phyloP scores from a whole-genome alignment of 2,888 invertebrate genomes.

The Trisateles emortualis region DNA sequence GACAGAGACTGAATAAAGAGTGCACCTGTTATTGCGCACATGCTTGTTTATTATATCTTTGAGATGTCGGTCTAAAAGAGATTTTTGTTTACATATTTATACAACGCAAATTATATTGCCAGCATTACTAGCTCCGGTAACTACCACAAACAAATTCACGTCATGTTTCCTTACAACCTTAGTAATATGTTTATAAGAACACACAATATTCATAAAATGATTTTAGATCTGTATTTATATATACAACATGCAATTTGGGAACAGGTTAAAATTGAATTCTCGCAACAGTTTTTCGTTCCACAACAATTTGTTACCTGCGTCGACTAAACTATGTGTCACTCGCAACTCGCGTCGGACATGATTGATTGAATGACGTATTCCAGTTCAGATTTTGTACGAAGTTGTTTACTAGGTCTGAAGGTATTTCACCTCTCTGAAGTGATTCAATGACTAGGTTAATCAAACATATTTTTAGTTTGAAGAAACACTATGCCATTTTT shows the following conservation, averaged over 20 bases:
- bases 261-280: conserved; percentile 13
- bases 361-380: conserved; percentile 49
- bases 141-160: too few species aligned
- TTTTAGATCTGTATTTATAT: neutral
- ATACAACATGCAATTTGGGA: neutral
- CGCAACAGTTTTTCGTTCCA: conserved; percentile 31
- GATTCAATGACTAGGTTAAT: too few species aligned
- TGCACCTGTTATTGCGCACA: too few species aligned
- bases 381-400: conserved; percentile 30
- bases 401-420: conserved; percentile 11
- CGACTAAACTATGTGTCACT: conserved; percentile 42
- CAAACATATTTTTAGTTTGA: neutral
- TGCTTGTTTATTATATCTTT: too few species aligned
- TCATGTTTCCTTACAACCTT: too few species aligned
- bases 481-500: too few species aligned
- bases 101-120: too few species aligned
- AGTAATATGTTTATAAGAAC: neutral
- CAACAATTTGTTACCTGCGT: conserved; percentile 46
- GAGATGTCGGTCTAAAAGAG: too few species aligned
- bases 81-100: too few species aligned
- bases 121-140: too few species aligned
- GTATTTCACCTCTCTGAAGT: neutral
- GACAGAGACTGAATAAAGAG: too few species aligned
- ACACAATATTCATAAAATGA: too few species aligned
- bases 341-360: conserved; percentile 40